Base-by-base conservation (phyloP, 2,888 invertebrate genomes). In the Drosophila greeni region DNA sequence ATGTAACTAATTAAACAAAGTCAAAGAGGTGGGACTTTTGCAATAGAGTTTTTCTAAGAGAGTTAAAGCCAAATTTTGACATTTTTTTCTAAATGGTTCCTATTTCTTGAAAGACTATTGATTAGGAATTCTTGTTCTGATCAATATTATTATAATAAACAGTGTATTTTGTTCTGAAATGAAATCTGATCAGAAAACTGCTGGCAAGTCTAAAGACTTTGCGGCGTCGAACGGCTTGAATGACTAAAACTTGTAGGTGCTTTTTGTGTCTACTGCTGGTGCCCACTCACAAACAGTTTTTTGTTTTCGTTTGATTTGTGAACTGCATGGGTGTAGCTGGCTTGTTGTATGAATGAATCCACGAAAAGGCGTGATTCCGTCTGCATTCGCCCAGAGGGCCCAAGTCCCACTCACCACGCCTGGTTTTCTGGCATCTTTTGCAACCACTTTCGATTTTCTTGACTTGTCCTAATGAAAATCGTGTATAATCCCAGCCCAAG, bases 241-340 rank as follows among this genome's bases (percentile, higher is more conserved):
- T 40, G 34, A 6, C 40, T 62, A 34, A 34, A 34, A 62, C 29
- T 58, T n/a, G 33, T 23, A 43, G n/a, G 26, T 31, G 45, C 45
- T 18, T 18, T 58, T 34, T 45, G 26, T 42, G 40, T 55, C 36
- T 54, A 24, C 16, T 18, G 9, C 40, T 14, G 39, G 51, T 18
- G 64, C 62, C 65, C 65, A 64, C 53, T 45, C 45, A 45, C 51
- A 68, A 69, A 65, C 60, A 67, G 65, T 69, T 70, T 75, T 85
- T 80, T 78, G 49, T 70, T 78, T 82, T 79, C 59, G 60, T 68
- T 71, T 52, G 48, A 43, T 42, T 54, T 24, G 52, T 47, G 49
- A 49, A 70, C 42, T 62, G 73, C 64, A 70, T 76, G 83, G 80
- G 74, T 76, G 82, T 80, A 67, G 47, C 51, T 47, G 58, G 47